Base-by-base conservation (phyloP, 2,797 vertebrate genomes). In the Megaceryle alcyon region DNA sequence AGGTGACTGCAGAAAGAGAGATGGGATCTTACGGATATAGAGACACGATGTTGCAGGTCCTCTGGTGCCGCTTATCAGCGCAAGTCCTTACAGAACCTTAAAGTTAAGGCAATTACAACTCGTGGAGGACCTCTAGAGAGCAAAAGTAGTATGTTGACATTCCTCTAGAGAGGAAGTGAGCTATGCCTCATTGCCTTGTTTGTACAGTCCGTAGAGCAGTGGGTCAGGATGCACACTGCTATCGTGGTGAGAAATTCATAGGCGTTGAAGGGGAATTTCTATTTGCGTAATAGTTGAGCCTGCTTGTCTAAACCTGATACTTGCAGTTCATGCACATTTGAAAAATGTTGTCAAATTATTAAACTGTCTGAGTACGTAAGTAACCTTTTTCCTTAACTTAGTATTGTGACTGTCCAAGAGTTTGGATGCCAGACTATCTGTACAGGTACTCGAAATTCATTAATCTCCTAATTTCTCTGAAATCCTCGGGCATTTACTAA, bases 61-160 rank as follows among this genome's bases (percentile, higher is more conserved):
- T n/a, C 26, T 5, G 29, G 1, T 60, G 43, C n/a, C 0, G 0
- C 44, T 33, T 12, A 7, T 23, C 63, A 21, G 28, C 14, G 2
- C 2, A 39, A 44, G 39, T 20, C 66, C 14, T 43, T 16, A 3
- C 9, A 18, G 64, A 51, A 5, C 11, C 7, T 11, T 49, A 8
- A 49, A 10, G 23, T 2, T 8, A 4, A 49, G 48, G 60, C 60
- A 37, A 18, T 53, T 51, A 0, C 44, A n/a, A 49, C 78, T 94
- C 69, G 19, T 54, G 91, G 84, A 76, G 56, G 93, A 85, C 88
- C 71, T 92, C 93, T 95, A 82, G 64, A 71, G 93, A 49, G n/a
- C 57, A 53, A 8, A 39, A 81, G 35, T 0, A 22, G 28, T 16
- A 4, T 16, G 1, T 9, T 65, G 14, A 15, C 10, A 0, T 60